Base-by-base conservation (phyloP, 2,888 invertebrate species). In the Eupsilia transversa region DNA sequence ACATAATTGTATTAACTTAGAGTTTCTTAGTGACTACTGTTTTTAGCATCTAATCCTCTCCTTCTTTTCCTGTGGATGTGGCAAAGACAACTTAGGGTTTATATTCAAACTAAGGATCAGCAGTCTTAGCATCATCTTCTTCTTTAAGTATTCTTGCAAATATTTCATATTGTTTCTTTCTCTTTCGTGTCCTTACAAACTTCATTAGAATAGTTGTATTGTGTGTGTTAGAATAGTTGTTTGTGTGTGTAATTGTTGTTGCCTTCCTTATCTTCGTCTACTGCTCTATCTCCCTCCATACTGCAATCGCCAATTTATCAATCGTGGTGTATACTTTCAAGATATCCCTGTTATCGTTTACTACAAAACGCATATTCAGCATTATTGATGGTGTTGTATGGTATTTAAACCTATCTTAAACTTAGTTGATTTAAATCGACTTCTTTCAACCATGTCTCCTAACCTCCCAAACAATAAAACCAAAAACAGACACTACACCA, bases 401-500 rank as follows among this genome's bases (percentile, higher is more conserved):
- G 14, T 43, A 20, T n/a, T 43, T 14, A 0, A 20, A 38, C 35
- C 17, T 46, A 27, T 3, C 20, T 23, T 27, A 46, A 0, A 20
- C 17, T 43, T 23, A 35, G 14, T 46, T 49, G 49, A 66, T 67
- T 70, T 52, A 23, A 52, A 68, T 68, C 5, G n/a, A n/a, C 49
- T 61, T 10, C 41, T 43, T 23, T 2, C 17, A n/a, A 33, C 7
- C 7, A 38, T 46, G 10, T 33, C 30, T 54, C 33, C 59, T 66
- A 76, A 54, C 46, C 57, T 60, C 23, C 52, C 35, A 46, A 81
- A 73, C 72, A 78, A 49, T 76, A 74, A 75, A 7, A 66, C 14
- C 30, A n/a, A 49, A 67, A 81, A 83, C 71, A 76, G 78, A 81
- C 41, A 57, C 61, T 6, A 20, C 43, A 63, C 10, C 52, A 70